phyloP scores from a whole-genome alignment of 1,140 invertebrate genomes.

The Macrobrachium rosenbergii region DNA sequence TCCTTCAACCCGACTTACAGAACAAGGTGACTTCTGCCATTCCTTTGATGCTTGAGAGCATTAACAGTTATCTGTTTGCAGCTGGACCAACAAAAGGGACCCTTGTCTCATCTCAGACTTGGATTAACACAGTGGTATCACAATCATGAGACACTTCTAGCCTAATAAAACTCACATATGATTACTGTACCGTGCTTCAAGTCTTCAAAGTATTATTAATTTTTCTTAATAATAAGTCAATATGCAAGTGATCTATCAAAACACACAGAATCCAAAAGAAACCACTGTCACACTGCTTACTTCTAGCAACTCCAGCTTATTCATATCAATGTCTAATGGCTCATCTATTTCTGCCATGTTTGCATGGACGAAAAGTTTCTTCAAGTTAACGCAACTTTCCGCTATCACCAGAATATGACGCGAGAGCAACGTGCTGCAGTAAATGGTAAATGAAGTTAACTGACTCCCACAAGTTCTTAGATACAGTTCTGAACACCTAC shows the following conservation, averaged over 20 bases:
- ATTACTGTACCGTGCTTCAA: too few species aligned
- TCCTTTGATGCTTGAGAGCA: too few species aligned
- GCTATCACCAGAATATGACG: slow-evolving; percentile 40
- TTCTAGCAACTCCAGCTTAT: slow-evolving; percentile 25
- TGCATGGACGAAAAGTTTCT: slow-evolving; percentile 42
- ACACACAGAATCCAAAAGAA: neutral
- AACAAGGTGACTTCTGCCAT: too few species aligned
- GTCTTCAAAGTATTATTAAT: too few species aligned
- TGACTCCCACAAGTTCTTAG: slow-evolving; percentile 18
- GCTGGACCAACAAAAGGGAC: too few species aligned
- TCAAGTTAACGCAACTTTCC: slow-evolving; percentile 38
- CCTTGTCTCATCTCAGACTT: too few species aligned
- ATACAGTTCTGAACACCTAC: slow-evolving; percentile 9
- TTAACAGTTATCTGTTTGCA: too few species aligned
- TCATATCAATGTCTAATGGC: neutral
- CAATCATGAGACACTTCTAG: too few species aligned
- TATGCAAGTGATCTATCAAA: neutral
- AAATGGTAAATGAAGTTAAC: slow-evolving; percentile 46
- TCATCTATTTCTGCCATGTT: slow-evolving; percentile 39
- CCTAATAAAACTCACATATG: too few species aligned
- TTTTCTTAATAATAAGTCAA: too few species aligned
- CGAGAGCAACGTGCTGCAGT: slow-evolving; percentile 24
- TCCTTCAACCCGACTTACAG: too few species aligned
- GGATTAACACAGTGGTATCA: too few species aligned
- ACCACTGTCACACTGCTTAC: neutral